Evolutionary conservation across 30 jellyfish, hydroid and myxozoan species (phyloP).

Genomic region (Hydractinia echinata): DNA sequence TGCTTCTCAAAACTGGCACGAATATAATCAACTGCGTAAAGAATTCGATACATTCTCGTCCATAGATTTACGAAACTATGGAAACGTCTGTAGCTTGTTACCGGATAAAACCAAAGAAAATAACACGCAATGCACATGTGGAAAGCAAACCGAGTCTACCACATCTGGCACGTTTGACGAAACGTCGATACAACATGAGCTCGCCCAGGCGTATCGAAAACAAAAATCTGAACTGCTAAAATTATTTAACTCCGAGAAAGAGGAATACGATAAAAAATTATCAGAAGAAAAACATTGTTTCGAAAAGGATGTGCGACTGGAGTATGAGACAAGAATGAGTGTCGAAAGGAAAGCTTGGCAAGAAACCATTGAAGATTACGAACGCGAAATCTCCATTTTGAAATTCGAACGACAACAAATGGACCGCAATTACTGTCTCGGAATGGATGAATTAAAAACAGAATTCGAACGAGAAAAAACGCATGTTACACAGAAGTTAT

Average conservation of each 20-base stretch:
- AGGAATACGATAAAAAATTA: conserved; percentile 41
- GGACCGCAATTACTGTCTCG: conserved; percentile 86
- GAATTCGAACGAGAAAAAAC: conserved; percentile 74
- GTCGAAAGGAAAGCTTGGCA: conserved; percentile 83
- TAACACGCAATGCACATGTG: background rate
- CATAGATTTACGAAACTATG: background rate
- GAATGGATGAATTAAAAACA: conserved; percentile 63
- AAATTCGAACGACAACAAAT: conserved; percentile 73
- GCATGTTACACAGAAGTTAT: conserved; percentile 3
- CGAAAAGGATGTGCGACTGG: conserved; percentile 42
- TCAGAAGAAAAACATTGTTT: conserved; percentile 51
- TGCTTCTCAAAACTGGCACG: conserved; percentile 4
- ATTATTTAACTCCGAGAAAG: conserved; percentile 66
- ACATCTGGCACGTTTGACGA: background rate
- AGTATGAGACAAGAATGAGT: conserved; percentile 50
- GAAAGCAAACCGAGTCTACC: background rate
- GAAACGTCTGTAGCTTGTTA: background rate
- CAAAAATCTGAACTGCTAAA: conserved; percentile 79
- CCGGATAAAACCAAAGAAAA: background rate
- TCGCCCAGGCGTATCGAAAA: conserved; percentile 54
- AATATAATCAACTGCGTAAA: conserved; percentile 1
- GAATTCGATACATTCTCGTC: background rate
- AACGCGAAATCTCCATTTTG: conserved; percentile 72
- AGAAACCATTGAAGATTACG: conserved; percentile 71
- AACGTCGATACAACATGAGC: conserved; percentile 24